phyloP scores from a whole-genome alignment of 2,113 vertebrate genomes.

The Pterophyllum scalare region DNA sequence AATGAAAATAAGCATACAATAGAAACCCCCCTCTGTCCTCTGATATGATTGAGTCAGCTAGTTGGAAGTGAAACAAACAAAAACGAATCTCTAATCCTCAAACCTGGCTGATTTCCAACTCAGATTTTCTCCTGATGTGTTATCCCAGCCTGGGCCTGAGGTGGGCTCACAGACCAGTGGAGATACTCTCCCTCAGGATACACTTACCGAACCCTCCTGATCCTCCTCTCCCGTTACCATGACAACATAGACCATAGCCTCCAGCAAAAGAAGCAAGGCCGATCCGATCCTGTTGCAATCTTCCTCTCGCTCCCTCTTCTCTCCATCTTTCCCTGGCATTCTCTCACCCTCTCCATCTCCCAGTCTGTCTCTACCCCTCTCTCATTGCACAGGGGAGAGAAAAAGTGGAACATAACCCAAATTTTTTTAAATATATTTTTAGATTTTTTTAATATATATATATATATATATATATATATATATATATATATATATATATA shows the following conservation, averaged over 20 bases:
- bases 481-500: conserved; percentile 21
- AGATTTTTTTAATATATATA: too few relatives aligned
- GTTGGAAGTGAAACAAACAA: background rate
- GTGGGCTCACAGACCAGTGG: conserved; percentile 58
- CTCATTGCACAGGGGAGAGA: conserved; percentile 41
- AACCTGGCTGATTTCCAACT: conserved; percentile 26
- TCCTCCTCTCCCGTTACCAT: conserved; percentile 74
- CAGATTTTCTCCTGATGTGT: conserved; percentile 16
- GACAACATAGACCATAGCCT: conserved; percentile 77
- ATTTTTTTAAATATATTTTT: too few relatives aligned
- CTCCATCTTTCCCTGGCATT: conserved; percentile 19
- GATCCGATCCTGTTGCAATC: conserved; percentile 33
- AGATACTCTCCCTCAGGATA: conserved; percentile 64
- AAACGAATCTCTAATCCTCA: background rate
- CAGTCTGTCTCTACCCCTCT: conserved; percentile 46
- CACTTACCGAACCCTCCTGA: conserved; percentile 44
- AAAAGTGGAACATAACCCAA: conserved; percentile 63
- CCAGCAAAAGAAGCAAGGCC: conserved; percentile 69
- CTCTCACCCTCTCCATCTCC: conserved; percentile 37
- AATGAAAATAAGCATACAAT: background rate
- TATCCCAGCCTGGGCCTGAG: conserved; percentile 55
- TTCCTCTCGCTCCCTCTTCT: background rate
- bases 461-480: conserved; percentile 21
- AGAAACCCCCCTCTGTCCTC: background rate
- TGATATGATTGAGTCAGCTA: background rate